Evolutionary conservation across 1,140 invertebrate species (phyloP).

Genomic region (Stenopsyche tienmushanensis): DNA sequence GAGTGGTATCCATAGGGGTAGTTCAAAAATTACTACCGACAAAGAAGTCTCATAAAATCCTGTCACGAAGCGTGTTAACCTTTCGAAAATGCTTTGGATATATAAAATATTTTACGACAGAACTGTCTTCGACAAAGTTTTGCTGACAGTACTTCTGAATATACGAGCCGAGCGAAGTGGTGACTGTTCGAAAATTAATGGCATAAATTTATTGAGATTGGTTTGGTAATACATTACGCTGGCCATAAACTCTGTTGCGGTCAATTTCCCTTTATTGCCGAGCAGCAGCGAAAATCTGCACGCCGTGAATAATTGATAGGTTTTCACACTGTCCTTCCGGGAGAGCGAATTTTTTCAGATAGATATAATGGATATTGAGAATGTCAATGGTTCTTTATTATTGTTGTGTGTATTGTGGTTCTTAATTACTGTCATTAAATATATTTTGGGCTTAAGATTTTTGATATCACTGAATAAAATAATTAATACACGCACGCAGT

Average conservation of each 20-base stretch:
- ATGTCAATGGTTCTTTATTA: too few relatives aligned
- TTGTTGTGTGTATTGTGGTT: too few relatives aligned
- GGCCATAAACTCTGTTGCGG: conserved; percentile 27
- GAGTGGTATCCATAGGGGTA: background rate
- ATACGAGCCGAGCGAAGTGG: background rate
- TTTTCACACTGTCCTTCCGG: conserved; percentile 1
- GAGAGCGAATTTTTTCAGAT: too few relatives aligned
- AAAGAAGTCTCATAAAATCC: too few relatives aligned
- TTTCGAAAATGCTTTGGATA: background rate
- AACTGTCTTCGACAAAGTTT: background rate
- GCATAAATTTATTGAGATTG: conserved; percentile 37
- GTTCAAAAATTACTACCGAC: background rate
- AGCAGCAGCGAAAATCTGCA: conserved; percentile 16
- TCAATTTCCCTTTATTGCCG: conserved; percentile 31
- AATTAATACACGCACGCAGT: too few relatives aligned
- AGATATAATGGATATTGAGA: too few relatives aligned
- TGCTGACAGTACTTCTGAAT: conserved; percentile 3
- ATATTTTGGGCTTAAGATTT: too few relatives aligned
- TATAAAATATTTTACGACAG: background rate
- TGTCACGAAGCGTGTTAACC: background rate
- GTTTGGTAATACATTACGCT: conserved; percentile 34
- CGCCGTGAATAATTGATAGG: conserved; percentile 27
- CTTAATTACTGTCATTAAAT: too few relatives aligned
- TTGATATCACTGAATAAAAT: too few relatives aligned
- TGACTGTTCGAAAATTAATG: conserved; percentile 36